phyloP scores from a whole-genome alignment of 1,140 invertebrate species.

The Eumaeus atala region DNA sequence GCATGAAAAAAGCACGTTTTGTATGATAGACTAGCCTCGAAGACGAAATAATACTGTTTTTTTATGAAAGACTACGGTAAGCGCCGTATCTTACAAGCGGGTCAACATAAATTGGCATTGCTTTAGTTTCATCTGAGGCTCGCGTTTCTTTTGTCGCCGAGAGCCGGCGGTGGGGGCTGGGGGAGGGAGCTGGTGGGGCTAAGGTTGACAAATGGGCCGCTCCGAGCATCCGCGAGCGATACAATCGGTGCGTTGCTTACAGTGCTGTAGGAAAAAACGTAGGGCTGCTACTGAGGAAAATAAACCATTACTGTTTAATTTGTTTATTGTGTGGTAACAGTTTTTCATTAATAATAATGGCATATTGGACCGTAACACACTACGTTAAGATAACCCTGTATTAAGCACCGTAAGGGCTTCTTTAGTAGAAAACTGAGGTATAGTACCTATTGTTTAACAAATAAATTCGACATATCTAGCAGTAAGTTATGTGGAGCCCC shows the following conservation, averaged over 20 bases:
- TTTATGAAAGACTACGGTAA: neutral
- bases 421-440: neutral
- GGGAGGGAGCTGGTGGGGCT: conserved; percentile 32
- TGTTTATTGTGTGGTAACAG: no score
- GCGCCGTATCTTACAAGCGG: conserved; percentile 29
- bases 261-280: conserved; percentile 59
- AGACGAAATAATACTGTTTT: no score
- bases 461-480: no score
- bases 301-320: no score
- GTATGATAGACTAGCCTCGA: no score
- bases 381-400: neutral
- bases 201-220: conserved; percentile 71
- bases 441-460: no score
- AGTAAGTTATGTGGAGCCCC: no score
- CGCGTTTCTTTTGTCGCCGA: conserved; percentile 58
- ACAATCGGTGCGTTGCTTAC: conserved; percentile 72
- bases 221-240: conserved; percentile 69
- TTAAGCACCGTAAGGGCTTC: neutral
- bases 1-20: no score
- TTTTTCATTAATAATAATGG: neutral
- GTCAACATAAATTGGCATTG: conserved; percentile 54
- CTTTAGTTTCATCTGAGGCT: conserved; percentile 57
- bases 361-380: neutral
- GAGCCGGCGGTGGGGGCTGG: conserved; percentile 21
- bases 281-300: conserved; percentile 36